Evolutionary conservation across 2,797 vertebrate species (phyloP).

Genomic region (Todus mexicanus): DNA sequence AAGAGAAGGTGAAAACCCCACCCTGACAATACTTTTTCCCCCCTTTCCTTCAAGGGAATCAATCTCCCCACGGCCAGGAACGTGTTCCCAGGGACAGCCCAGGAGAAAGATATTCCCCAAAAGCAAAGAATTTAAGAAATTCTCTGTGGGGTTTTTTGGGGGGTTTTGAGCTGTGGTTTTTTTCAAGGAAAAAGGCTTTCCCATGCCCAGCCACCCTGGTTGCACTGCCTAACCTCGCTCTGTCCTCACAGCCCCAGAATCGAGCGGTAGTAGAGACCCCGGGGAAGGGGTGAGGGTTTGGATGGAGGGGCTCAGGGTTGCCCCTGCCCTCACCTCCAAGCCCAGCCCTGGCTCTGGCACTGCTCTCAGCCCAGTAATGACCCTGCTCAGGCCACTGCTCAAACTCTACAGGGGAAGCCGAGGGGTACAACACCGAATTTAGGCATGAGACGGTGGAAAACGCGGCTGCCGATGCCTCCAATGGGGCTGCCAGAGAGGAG

Average conservation of each 20-base stretch:
- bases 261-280: background rate
- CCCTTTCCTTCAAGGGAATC: background rate
- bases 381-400: rapidly evolving
- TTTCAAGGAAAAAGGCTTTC: background rate
- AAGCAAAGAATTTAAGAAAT: background rate
- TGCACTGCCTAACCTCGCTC: background rate
- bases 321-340: background rate
- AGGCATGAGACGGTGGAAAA: background rate
- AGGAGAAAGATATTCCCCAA: background rate
- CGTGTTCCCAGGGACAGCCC: background rate
- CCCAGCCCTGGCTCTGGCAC: background rate
- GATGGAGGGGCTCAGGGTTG: rapidly evolving
- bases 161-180: too few species aligned
- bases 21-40: rapidly evolving
- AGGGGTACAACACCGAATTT: background rate
- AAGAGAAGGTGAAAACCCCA: background rate
- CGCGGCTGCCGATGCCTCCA: rapidly evolving
- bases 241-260: background rate
- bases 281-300: rapidly evolving
- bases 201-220: background rate
- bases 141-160: too few species aligned
- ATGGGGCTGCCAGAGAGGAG: background rate
- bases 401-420: background rate
- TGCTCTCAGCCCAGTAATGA: rapidly evolving
- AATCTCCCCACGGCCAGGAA: background rate